Evolutionary conservation across 92 coral and sea anemone species (phyloP), one percentile per base, ranked within the genome.

Genomic region (Actinostola sp.): DNA sequence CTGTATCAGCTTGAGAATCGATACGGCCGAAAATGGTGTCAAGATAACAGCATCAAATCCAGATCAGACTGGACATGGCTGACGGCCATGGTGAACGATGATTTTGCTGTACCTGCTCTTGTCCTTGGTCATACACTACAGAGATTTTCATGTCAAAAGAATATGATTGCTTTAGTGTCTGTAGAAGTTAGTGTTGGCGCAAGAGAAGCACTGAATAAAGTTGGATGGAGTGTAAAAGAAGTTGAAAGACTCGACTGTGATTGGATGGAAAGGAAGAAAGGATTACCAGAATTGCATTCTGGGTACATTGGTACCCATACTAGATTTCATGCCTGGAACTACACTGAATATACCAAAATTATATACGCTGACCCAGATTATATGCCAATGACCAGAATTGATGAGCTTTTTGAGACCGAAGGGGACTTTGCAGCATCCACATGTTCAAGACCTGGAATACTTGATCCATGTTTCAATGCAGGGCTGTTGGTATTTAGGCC

Each of bases 381-480:
- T 78, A 80, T 93, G 92, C 89, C 89, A 3, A 71, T 93, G 83
- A 76, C 95, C 14, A 89, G 90, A 48, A 93, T 93, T 58, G 96
- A 93, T 72, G 96, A 90, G 55, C 81, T 92, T 31, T 89, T 92
- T 72, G 90, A 89, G 33, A 65, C 77, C 13, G 77, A 83, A 27
- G 85, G 72, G 8, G 97, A 92, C 49, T 92, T 92, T 76, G 93
- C 97, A 0, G 97, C 97, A 33, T 78, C 89, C 0, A 70, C 86
- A 24, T 89, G 95, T 33, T 74, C 88, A 14, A 75, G 96, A 56
- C 97, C 97, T 25, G 97, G 97, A 0, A 76, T 92, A 7, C 56
- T 92, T 31, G 95, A 92, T 67, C 97, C 96, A 13, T 89, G 95
- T 56, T 92, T 92, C 51, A 92, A 92, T 83, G 97, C 97, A 15